Evolutionary conservation across 2,113 vertebrate species (phyloP).

Genomic region (Paracanthobrama guichenoti): DNA sequence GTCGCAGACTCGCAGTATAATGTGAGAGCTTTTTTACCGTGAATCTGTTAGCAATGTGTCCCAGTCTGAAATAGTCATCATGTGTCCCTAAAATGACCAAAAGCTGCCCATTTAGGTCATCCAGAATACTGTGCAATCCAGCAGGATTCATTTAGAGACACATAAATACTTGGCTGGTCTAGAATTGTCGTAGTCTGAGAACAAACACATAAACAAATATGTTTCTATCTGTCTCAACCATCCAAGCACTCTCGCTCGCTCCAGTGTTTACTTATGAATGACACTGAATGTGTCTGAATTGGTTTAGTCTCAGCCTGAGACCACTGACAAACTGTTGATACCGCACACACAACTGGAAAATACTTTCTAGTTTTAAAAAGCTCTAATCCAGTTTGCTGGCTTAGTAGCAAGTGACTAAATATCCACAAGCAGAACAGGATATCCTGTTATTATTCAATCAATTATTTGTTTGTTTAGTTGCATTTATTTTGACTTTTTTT

Average conservation of each 20-base stretch:
- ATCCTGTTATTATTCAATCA: no score
- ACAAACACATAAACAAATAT: slow-evolving; percentile 6
- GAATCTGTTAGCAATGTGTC: slow-evolving; percentile 7
- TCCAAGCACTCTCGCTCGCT: not conserved
- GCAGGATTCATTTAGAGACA: slow-evolving; percentile 3
- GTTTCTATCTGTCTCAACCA: not conserved
- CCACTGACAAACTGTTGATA: slow-evolving; percentile 10
- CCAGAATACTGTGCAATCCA: slow-evolving; percentile 14
- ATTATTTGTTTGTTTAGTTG: not conserved
- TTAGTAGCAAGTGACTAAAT: not conserved
- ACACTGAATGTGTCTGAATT: not conserved
- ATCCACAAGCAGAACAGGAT: not conserved
- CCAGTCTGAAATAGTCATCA: slow-evolving; percentile 10
- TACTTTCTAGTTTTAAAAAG: not conserved
- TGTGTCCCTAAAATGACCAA: slow-evolving; percentile 29
- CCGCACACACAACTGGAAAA: not conserved
- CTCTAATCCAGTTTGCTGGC: not conserved
- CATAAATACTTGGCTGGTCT: slow-evolving; percentile 11
- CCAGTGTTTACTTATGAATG: not conserved
- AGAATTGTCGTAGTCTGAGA: slow-evolving; percentile 4
- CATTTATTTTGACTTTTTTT: no score
- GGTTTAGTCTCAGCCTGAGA: not conserved
- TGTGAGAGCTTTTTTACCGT: slow-evolving; percentile 10
- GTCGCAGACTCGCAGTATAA: not conserved
- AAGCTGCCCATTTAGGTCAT: slow-evolving; percentile 27